Base-by-base conservation (phyloP, 2,797 vertebrate species). In the Chelonia mydas region DNA sequence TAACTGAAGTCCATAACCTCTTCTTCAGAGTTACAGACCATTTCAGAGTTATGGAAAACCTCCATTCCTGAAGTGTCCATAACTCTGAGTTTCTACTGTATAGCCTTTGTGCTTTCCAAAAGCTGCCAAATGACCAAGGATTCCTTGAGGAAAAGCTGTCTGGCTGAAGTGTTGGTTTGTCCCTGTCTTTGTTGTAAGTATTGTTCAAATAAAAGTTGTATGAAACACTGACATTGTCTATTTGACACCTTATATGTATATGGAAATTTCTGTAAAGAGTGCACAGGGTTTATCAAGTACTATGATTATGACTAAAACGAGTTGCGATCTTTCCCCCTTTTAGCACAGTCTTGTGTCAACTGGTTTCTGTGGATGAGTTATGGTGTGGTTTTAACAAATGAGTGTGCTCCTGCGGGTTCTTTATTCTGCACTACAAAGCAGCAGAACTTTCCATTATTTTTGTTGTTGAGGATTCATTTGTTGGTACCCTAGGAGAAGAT, bases 281-380 rank as follows among this genome's bases (percentile, higher is more conserved):
- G 31, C 0, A 0, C 79, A 33, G 90, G 80, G 93, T 94, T 96
- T 94, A 94, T 65, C 57, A 41, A 78, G 61, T 88, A 50, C 37
- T 86, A n/a, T 55, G 76, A 50, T 76, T 94, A 27, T 87, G 81
- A 92, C 87, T 96, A 85, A 94, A 94, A 95, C 72, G 28, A 87
- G 80, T 94, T 94, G 94, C 84, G 84, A 94, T 76, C 2, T 90
- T 95, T 93, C 9, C n/a, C 27, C 17, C 28, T 55, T 50, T 79
- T 86, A 53, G 81, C 90, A 80, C 23, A 50, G 79, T 92, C 72
- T 89, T 79, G 1, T 84, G 83, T 95, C 57, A n/a, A 65, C 72
- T 77, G 8, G 72, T 93, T 94, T 94, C 50, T 85, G 79, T n/a
- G 7, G 41, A 86, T 72, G 3, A 84, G 28, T 33, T 72, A 7